phyloP scores from a whole-genome alignment of 2,888 invertebrate genomes.

The Lepidonotus clava region DNA sequence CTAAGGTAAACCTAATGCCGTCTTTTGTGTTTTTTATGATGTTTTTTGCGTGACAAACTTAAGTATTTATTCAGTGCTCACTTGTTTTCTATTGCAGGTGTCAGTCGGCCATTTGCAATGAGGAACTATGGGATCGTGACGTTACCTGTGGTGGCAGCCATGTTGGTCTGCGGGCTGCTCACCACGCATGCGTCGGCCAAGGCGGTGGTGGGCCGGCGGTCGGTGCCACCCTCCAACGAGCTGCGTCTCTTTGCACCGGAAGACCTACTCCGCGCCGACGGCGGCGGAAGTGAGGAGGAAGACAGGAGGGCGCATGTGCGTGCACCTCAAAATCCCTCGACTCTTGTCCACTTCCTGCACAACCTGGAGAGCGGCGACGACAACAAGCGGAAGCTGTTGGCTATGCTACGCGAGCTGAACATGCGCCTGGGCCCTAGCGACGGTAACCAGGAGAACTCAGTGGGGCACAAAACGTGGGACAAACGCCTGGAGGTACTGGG shows the following conservation, averaged over 20 bases:
- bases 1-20: no score
- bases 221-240: neutral
- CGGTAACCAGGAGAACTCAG: neutral
- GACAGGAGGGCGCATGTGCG: neutral
- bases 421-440: neutral
- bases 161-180: slow-evolving; percentile 15
- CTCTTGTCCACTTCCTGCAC: neutral
- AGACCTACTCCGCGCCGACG: neutral
- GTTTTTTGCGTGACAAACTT: no score
- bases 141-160: slow-evolving; percentile 30
- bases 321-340: neutral
- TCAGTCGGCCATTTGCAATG: slow-evolving; percentile 18
- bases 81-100: slow-evolving; percentile 11
- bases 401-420: neutral
- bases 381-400: neutral
- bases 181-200: slow-evolving; percentile 45
- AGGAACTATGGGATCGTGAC: slow-evolving; percentile 18
- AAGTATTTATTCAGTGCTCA: no score
- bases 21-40: no score
- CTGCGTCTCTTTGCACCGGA: neutral
- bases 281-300: neutral
- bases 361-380: neutral
- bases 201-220: slow-evolving; percentile 8
- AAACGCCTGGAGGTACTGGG: slow-evolving; percentile 22
- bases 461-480: neutral